A percentile compares a stretch with the other conserved stretches of the same genome.
Evolutionary conservation across 92 coral and sea anemone species (phyloP).

Genomic region (Palythoa grandiflora): DNA sequence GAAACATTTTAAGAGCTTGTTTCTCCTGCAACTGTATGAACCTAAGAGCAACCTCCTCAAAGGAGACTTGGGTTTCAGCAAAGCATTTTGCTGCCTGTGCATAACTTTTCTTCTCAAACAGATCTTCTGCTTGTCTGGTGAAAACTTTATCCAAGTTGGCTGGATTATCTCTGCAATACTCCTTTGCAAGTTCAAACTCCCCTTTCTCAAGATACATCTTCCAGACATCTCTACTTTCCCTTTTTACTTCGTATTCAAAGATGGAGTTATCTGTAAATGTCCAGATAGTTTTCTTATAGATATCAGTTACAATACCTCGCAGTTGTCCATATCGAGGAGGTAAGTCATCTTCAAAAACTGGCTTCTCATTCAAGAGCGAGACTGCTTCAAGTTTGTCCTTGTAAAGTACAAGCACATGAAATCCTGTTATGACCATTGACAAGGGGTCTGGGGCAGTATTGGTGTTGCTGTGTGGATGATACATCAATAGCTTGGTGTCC

Average conservation of each 20-base stretch:
- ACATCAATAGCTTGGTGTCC: slow-evolving; percentile 85
- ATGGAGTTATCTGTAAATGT: slow-evolving; percentile 83
- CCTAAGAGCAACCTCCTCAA: slow-evolving; percentile 96
- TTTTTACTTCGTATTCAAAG: slow-evolving; percentile 87
- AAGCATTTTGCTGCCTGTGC: slow-evolving; percentile 87
- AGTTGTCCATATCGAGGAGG: slow-evolving; percentile 94
- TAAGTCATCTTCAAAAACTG: slow-evolving; percentile 92
- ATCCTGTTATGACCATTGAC: slow-evolving; percentile 90
- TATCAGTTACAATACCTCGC: slow-evolving; percentile 91
- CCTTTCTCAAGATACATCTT: slow-evolving; percentile 95
- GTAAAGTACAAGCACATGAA: slow-evolving; percentile 92
- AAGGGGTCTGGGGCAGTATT: slow-evolving; percentile 70
- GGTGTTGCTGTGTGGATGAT: slow-evolving; percentile 72
- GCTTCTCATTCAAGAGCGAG: slow-evolving; percentile 90
- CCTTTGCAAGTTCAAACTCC: slow-evolving; percentile 93
- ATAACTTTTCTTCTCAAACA: slow-evolving; percentile 84
- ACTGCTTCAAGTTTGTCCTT: slow-evolving; percentile 95
- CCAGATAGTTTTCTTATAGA: slow-evolving; percentile 93
- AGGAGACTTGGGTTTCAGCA: slow-evolving; percentile 94
- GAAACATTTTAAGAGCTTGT: slow-evolving; percentile 86
- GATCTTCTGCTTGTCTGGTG: slow-evolving; percentile 90
- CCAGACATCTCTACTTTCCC: slow-evolving; percentile 99
- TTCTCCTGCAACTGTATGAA: slow-evolving; percentile 92
- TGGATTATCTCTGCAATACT: slow-evolving; percentile 94
- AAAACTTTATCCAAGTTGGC: slow-evolving; percentile 92